Percentiles rank a stretch among this genome's conserved stretches.
Evolutionary conservation across 2,888 invertebrate genomes (phyloP).

Genomic region (Eretmocerus hayati): DNA sequence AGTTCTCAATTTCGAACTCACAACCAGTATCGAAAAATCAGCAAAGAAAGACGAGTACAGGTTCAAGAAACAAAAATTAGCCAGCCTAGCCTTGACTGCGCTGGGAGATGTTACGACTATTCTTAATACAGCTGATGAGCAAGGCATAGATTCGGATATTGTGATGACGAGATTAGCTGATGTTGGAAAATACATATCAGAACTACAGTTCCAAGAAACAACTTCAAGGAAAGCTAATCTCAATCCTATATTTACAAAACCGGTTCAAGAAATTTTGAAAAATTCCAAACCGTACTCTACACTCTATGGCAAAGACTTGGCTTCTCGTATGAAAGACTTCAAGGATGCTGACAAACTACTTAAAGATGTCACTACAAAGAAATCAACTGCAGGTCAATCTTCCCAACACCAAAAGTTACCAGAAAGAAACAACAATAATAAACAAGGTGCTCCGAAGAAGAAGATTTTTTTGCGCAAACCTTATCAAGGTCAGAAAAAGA

Average conservation of each 20-base stretch:
- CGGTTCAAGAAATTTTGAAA: constrained; percentile 1
- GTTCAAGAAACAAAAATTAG: constrained; percentile 12
- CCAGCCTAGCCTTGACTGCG: constrained; percentile 14
- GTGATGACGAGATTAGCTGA: constrained; percentile 11
- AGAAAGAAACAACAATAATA: too few relatives aligned
- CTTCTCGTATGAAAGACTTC: not conserved
- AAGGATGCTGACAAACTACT: not conserved
- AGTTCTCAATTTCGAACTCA: constrained; percentile 20
- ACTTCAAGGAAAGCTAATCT: constrained; percentile 10
- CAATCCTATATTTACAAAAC: not conserved
- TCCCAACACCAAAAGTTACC: too few relatives aligned
- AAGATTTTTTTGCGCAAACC: too few relatives aligned
- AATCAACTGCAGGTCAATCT: too few relatives aligned
- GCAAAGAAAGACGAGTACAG: constrained; percentile 17
- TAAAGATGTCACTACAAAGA: not conserved
- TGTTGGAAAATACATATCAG: constrained; percentile 4
- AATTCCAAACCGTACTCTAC: not conserved
- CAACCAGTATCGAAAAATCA: constrained; percentile 12
- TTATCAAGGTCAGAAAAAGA: too few relatives aligned
- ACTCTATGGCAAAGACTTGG: constrained; percentile 5
- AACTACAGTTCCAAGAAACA: constrained; percentile 1
- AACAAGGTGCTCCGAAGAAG: not conserved
- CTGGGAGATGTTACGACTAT: constrained; percentile 12
- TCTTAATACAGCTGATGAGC: constrained; percentile 7
- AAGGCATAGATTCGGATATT: constrained; percentile 7